Evolutionary conservation across 1,140 invertebrate species (phyloP).

Genomic region (Aleiodes sp.): DNA sequence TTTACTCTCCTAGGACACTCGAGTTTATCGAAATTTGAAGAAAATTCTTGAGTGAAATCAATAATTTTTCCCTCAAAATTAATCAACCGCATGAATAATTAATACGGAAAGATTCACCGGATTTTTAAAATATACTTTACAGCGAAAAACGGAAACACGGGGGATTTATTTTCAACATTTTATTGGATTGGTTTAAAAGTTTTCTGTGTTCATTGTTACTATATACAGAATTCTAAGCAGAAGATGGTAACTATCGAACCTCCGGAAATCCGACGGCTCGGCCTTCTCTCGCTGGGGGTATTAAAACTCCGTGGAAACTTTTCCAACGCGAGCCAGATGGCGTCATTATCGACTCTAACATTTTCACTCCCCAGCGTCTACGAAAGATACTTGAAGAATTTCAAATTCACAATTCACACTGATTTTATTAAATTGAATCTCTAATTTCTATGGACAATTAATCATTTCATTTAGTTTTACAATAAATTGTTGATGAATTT

Average conservation of each 20-base stretch:
- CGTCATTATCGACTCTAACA: constrained; percentile 48
- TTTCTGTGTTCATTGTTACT: background rate
- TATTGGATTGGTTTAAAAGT: background rate
- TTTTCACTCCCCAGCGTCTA: constrained; percentile 4
- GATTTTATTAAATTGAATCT: no score
- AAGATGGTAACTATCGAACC: constrained; percentile 20
- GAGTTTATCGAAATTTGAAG: no score
- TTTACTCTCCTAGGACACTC: no score
- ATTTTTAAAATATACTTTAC: background rate
- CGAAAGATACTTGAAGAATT: no score
- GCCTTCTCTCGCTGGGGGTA: constrained; percentile 38
- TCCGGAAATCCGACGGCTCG: constrained; percentile 31
- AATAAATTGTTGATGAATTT: no score
- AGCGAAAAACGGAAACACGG: background rate
- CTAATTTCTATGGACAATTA: no score
- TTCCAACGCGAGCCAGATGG: constrained; percentile 49
- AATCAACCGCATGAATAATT: no score
- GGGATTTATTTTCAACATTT: background rate
- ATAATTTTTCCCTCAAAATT: no score
- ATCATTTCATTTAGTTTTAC: no score
- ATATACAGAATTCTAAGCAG: constrained; percentile 17
- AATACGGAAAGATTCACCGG: no score
- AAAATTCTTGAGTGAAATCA: no score
- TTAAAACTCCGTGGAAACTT: constrained; percentile 52
- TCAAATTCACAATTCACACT: no score